A percentile compares a stretch with the other conserved stretches of the same genome.
Evolutionary conservation across 2,888 invertebrate genomes (phyloP).

Genomic region (Synanthedon myopaeformis): DNA sequence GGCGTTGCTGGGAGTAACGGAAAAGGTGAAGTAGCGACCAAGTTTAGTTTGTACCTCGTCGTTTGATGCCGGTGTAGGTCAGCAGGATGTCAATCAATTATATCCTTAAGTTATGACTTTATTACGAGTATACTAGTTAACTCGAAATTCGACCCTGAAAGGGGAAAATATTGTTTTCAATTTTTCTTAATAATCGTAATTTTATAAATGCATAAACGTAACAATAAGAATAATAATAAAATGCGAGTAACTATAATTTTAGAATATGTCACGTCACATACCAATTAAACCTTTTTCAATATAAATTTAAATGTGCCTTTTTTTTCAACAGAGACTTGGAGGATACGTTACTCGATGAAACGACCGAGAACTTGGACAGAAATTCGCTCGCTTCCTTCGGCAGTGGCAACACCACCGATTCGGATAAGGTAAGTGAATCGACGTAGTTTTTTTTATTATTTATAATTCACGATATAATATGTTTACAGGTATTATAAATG

Average conservation of each 20-base stretch:
- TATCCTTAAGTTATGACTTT: no score
- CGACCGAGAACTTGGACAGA: slow-evolving; percentile 87
- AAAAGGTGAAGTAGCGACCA: no score
- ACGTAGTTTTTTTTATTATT: background rate
- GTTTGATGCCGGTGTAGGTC: no score
- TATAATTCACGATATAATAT: no score
- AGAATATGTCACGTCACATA: no score
- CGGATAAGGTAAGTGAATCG: slow-evolving; percentile 83
- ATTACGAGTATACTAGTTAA: no score
- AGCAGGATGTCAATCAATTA: no score
- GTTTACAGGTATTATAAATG: background rate
- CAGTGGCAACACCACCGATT: slow-evolving; percentile 93
- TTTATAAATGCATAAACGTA: background rate
- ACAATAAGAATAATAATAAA: background rate
- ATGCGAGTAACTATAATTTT: background rate
- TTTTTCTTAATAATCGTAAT: no score
- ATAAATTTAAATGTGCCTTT: slow-evolving; percentile 4
- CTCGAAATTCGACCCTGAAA: no score
- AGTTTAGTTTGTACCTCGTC: no score
- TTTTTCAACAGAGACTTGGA: slow-evolving; percentile 83
- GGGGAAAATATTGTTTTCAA: no score
- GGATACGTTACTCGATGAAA: slow-evolving; percentile 86
- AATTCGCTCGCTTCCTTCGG: slow-evolving; percentile 92
- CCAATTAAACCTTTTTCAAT: slow-evolving; percentile 3
- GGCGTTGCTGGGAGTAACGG: no score